Percentiles rank a stretch among this genome's conserved stretches.
phyloP scores from a whole-genome alignment of 2,113 vertebrate genomes.

The Semnornis frantzii region DNA sequence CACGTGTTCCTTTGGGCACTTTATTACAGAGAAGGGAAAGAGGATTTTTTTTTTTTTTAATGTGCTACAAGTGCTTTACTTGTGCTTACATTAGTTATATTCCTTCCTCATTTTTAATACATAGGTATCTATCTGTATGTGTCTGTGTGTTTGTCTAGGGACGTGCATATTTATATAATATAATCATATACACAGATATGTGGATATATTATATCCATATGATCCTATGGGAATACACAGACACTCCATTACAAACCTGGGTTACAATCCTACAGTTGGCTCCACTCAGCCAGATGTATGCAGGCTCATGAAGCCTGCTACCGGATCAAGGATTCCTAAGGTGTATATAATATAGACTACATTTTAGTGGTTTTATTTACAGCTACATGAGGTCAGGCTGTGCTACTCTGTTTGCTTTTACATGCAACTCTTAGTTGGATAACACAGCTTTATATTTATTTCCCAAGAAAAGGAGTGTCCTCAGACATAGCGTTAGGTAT shows the following conservation, averaged over 20 bases:
- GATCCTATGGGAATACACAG: neutral
- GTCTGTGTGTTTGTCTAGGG: neutral
- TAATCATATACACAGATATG: neutral
- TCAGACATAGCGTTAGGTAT: neutral
- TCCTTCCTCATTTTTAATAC: neutral
- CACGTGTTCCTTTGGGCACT: neutral
- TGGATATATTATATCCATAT: neutral
- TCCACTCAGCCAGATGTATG: neutral
- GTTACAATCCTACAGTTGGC: neutral
- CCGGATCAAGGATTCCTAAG: neutral
- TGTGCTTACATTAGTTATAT: neutral
- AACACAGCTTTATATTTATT: slow-evolving; percentile 66
- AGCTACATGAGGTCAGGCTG: slow-evolving; percentile 12
- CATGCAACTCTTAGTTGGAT: neutral
- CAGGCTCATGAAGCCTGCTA: neutral
- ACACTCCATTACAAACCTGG: neutral
- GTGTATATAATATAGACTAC: neutral
- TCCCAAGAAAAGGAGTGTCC: neutral
- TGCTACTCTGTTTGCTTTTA: slow-evolving; percentile 6
- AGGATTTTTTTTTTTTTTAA: neutral
- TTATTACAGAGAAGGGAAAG: neutral
- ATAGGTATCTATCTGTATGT: neutral
- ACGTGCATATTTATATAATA: neutral
- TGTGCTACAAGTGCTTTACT: neutral
- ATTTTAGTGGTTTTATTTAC: slow-evolving; percentile 35